Conservation (phyloP, 35 echinoderm and acorn worm species). For the Eucidaris tribuloides region DNA sequence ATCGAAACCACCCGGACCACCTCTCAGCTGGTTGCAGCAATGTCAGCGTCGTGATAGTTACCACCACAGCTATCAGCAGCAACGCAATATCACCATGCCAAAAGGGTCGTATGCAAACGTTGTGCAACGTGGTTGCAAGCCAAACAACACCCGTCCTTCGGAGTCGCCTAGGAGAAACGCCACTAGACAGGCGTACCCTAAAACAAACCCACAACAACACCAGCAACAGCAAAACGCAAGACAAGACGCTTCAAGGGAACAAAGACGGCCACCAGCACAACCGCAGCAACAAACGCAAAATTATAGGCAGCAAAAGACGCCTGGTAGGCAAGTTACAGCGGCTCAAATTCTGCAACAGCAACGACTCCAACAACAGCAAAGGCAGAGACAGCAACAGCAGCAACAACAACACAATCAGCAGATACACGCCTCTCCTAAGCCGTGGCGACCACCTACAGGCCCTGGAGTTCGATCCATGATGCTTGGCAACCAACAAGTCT, state of each 20-base stretch:
- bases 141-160: background rate
- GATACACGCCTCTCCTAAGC: background rate
- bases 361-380: too few relatives aligned
- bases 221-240: background rate
- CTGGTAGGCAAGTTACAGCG: too few relatives aligned
- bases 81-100: background rate
- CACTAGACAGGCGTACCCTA: background rate
- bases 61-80: constrained; percentile 5
- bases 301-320: too few relatives aligned
- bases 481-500: background rate
- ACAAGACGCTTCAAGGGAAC: too few relatives aligned
- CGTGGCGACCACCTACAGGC: constrained; percentile 1
- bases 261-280: background rate
- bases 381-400: too few relatives aligned
- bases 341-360: constrained; percentile 3
- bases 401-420: background rate
- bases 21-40: background rate
- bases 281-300: background rate
- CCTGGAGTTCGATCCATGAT: background rate
- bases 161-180: background rate
- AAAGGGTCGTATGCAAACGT: background rate
- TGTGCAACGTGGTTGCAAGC: too few relatives aligned
- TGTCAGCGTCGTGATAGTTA: background rate
- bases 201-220: background rate
- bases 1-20: background rate